Base-by-base conservation (phyloP, 2,113 vertebrate species). In the Blennius ocellaris region DNA sequence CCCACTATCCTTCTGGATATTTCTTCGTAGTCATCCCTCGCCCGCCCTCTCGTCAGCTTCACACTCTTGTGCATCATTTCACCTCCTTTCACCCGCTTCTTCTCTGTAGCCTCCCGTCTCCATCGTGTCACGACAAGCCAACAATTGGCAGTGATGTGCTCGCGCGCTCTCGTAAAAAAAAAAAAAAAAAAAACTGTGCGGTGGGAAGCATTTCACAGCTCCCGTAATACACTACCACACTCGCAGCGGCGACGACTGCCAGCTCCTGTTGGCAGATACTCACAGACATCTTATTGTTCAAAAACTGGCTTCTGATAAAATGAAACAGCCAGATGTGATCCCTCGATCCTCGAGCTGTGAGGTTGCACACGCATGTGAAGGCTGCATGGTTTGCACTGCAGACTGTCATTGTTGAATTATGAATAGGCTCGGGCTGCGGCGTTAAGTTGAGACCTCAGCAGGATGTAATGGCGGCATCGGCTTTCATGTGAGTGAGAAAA, bases 301-400 rank as follows among this genome's bases (percentile, higher is more conserved):
- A 57, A 55, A 63, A 76, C 10, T 80, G 78, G 70, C 70, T 60
- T 47, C 8, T 64, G 69, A 81, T 77, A 48, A 82, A 87, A 64
- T 78, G n/a, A 78, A 72, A 7, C 2, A 65, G 36, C 52, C 84
- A 81, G 86, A 79, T 82, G 73, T 54, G 73, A 79, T 58, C 14
- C 61, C 37, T 10, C 50, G 69, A 79, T 74, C 69, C 30, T 43
- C 15, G 7, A 69, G 56, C 7, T 16, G 21, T 60, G 55, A 53
- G 37, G 3, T 5, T 30, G 14, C 50, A 57, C n/a, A 38, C 40
- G 39, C 55, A 53, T 48, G 58, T 56, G 6, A 65, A 61, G 47
- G 6, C 10, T 5, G 56, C 21, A 64, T 48, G 64, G n/a, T 36
- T 39, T 7, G 11, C 40, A 12, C 21, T 14, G 14, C 38, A 55